Conservation (phyloP, 2,113 vertebrate genomes). For the Mellivora capensis region DNA sequence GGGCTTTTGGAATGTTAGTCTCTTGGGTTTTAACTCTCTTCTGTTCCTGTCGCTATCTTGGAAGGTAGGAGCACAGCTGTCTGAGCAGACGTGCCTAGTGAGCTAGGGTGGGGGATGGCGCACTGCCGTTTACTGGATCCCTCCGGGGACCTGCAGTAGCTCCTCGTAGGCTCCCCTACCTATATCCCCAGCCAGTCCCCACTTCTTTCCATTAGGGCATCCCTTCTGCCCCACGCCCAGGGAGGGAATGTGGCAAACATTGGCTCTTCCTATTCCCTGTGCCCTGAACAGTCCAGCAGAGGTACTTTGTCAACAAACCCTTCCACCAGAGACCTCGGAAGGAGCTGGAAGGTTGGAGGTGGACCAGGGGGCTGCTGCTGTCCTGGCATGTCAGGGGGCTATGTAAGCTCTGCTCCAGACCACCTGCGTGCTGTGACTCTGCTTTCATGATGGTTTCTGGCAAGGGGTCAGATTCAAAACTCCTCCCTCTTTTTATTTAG, state of each 20-base stretch:
- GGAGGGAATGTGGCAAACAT: not conserved
- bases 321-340: not conserved
- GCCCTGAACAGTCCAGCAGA: not conserved
- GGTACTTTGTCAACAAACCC: not conserved
- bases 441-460: not conserved
- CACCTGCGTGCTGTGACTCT: not conserved
- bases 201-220: not conserved
- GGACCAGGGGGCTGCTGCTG: not conserved
- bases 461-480: not conserved
- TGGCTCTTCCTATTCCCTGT: not conserved
- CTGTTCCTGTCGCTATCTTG: not conserved
- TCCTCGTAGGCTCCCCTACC: not conserved
- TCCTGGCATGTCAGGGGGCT: not conserved
- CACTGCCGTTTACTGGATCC: not conserved
- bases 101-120: not conserved
- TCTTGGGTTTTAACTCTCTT: not conserved
- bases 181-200: accelerated
- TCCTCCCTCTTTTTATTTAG: not conserved
- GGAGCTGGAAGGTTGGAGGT: not conserved
- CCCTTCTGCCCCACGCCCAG: not conserved
- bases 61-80: conserved; percentile 24
- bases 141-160: not conserved
- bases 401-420: not conserved
- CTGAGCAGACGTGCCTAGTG: not conserved
- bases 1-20: not conserved